These are phyloP conservation scores for Rhodophaea formosa DNA, from an alignment of 2,888 invertebrate genomes.

Conservation along the genomic window DNA sequence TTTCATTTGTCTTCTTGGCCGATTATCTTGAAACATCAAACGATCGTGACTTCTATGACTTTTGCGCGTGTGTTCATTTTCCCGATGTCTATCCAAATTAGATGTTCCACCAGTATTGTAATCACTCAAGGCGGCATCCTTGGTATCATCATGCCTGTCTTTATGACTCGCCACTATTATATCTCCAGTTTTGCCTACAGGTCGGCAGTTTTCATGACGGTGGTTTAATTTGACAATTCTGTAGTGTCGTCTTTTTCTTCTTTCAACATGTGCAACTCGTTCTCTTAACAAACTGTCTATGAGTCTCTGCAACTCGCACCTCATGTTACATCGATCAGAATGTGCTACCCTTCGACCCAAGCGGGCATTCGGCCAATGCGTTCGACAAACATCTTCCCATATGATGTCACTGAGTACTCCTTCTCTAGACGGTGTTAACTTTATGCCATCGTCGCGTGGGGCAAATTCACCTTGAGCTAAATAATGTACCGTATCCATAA, in stretches of 20 bases:
- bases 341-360: slow-evolving; percentile 59
- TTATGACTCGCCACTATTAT: slow-evolving; percentile 75
- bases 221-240: slow-evolving; percentile 71
- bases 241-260: slow-evolving; percentile 69
- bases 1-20: slow-evolving; percentile 36
- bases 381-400: slow-evolving; percentile 75
- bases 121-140: slow-evolving; percentile 46
- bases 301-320: slow-evolving; percentile 65
- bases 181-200: slow-evolving; percentile 72
- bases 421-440: slow-evolving; percentile 71
- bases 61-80: slow-evolving; percentile 41
- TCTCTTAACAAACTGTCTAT: slow-evolving; percentile 70
- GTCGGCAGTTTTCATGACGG: slow-evolving; percentile 64
- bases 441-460: slow-evolving; percentile 73
- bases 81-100: slow-evolving; percentile 39
- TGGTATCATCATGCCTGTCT: slow-evolving; percentile 42
- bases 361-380: slow-evolving; percentile 72
- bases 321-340: slow-evolving; percentile 56
- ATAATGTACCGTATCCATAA: slow-evolving; percentile 77
- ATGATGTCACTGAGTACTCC: slow-evolving; percentile 75
- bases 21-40: slow-evolving; percentile 38
- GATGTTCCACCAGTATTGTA: slow-evolving; percentile 48
- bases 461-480: slow-evolving; percentile 76
- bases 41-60: slow-evolving; percentile 54
- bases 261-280: slow-evolving; percentile 69